A percentile compares a stretch with the other conserved stretches of the same genome.
phyloP scores from a whole-genome alignment of 2,888 invertebrate species.

The Homarus gammarus region DNA sequence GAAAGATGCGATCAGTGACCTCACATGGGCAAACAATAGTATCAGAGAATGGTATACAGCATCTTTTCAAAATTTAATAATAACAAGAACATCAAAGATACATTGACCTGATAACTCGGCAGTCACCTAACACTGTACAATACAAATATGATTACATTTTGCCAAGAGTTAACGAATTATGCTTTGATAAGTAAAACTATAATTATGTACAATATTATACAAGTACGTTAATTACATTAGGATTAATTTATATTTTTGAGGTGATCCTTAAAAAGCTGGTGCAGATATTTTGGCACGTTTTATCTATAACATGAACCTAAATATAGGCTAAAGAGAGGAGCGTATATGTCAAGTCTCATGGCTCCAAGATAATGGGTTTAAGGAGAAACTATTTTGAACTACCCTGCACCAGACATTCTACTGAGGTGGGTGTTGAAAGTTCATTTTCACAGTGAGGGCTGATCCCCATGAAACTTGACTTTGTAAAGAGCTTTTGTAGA shows the following conservation, averaged over 20 bases:
- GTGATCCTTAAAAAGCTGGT: constrained; percentile 67
- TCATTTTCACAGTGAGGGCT: not conserved
- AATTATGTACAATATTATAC: constrained; percentile 66
- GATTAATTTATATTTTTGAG: constrained; percentile 59
- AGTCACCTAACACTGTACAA: constrained; percentile 72
- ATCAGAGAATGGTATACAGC: constrained; percentile 41
- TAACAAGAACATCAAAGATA: constrained; percentile 70
- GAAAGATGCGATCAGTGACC: constrained; percentile 19
- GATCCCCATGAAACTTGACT: constrained; percentile 67
- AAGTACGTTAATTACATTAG: constrained; percentile 54
- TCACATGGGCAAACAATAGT: constrained; percentile 44
- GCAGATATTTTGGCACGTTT: constrained; percentile 66
- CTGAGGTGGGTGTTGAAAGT: not conserved
- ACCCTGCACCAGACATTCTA: not conserved
- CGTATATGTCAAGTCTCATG: constrained; percentile 62
- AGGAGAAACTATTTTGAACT: not conserved
- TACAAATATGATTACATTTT: constrained; percentile 58
- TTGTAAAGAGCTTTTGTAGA: constrained; percentile 34
- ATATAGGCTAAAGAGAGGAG: constrained; percentile 49
- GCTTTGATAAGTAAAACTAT: constrained; percentile 57
- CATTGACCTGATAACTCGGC: constrained; percentile 46
- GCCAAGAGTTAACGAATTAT: constrained; percentile 65
- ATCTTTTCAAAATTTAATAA: constrained; percentile 35
- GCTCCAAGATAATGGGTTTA: constrained; percentile 1
- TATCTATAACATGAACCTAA: constrained; percentile 59